Evolutionary conservation across 1,140 invertebrate species (phyloP).

Genomic region (Eumaeus atala): DNA sequence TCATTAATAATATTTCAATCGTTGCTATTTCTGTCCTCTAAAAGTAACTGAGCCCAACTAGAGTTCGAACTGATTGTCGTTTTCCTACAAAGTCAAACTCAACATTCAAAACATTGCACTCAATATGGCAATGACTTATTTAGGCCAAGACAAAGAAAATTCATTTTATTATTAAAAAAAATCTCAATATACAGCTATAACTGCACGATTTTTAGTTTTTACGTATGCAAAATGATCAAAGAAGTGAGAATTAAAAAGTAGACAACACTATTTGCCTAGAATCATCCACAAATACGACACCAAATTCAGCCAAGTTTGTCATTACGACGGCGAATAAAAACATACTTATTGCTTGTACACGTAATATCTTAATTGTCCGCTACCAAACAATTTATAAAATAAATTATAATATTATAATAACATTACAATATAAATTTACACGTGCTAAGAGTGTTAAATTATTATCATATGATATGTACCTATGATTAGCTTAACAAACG

Average conservation of each 20-base stretch:
- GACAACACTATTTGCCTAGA: conserved; percentile 51
- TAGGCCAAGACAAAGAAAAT: not conserved
- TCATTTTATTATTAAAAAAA: not conserved
- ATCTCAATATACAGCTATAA: too few relatives aligned
- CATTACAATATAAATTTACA: conserved; percentile 19
- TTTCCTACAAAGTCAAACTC: too few relatives aligned
- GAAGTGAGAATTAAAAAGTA: conserved; percentile 4
- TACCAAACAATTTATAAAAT: conserved; percentile 65
- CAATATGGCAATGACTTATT: not conserved
- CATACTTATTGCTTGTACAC: conserved; percentile 72
- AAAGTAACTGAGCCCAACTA: too few relatives aligned
- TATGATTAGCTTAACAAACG: conserved; percentile 24
- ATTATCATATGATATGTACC: conserved; percentile 67
- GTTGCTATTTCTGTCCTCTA: too few relatives aligned
- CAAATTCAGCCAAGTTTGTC: conserved; percentile 52
- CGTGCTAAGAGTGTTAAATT: conserved; percentile 36
- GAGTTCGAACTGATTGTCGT: too few relatives aligned
- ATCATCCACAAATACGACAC: conserved; percentile 65
- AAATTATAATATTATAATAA: conserved; percentile 43
- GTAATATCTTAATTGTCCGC: conserved; percentile 59
- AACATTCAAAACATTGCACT: not conserved
- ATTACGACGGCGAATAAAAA: conserved; percentile 58
- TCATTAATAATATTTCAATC: too few relatives aligned
- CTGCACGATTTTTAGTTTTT: too few relatives aligned
- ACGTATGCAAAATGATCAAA: too few relatives aligned